Evolutionary conservation across 2,113 vertebrate genomes (phyloP).

Genomic region (Barnardius zonarius): DNA sequence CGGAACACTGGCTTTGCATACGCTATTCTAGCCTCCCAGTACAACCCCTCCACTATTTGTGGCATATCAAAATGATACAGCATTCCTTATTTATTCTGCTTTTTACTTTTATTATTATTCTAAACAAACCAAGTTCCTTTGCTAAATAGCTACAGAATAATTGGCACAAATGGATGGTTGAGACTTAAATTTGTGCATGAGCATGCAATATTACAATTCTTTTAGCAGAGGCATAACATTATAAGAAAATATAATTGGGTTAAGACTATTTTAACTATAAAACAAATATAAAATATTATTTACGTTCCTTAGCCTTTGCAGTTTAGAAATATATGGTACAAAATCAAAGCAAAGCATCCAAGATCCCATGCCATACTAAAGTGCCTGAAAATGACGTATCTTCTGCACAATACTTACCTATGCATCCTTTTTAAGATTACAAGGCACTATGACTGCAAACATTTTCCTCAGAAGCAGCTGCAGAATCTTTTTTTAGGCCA

Average conservation of each 20-base stretch:
- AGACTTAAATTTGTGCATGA: not conserved
- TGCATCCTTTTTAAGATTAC: not conserved
- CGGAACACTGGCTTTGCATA: not conserved
- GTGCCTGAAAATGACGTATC: not conserved
- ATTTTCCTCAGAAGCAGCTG: not conserved
- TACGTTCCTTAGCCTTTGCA: not conserved
- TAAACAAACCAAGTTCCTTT: not conserved
- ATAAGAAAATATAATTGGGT: not conserved
- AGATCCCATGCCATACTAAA: not conserved
- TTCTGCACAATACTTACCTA: not conserved
- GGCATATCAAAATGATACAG: not conserved
- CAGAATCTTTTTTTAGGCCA: not conserved
- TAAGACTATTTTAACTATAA: not conserved
- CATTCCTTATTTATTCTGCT: not conserved
- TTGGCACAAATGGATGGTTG: not conserved
- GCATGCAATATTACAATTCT: not conserved
- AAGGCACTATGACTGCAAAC: not conserved
- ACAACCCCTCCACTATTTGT: not conserved
- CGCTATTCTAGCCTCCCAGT: not conserved
- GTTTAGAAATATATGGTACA: not conserved
- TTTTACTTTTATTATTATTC: not conserved
- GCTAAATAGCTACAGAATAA: not conserved
- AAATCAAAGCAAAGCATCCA: not conserved
- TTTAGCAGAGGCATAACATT: not conserved
- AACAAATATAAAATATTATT: not conserved